Base-by-base conservation (phyloP, 2,797 vertebrate genomes). In the Babyrousa celebensis region DNA sequence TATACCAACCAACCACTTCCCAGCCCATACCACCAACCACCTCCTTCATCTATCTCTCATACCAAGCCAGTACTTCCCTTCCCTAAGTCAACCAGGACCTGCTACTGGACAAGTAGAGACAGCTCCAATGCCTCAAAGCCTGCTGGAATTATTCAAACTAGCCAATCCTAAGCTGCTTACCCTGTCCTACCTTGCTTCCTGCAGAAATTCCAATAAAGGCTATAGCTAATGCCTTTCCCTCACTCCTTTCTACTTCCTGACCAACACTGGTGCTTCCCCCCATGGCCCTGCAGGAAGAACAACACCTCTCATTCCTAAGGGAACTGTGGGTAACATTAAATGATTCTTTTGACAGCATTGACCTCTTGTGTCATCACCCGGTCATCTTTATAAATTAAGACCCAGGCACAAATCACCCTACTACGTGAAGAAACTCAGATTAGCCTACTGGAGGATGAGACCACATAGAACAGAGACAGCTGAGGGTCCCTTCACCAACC, bases 311-410 rank as follows among this genome's bases (percentile, higher is more conserved):
- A 0, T 71, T 68, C 58, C 70, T 20, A 87, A 25, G 29, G 23
- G 8, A 74, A 54, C 20, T 70, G 25, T 27, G 54, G 54, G 12
- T 48, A 25, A 36, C 21, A 23, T 48, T 78, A 56, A 43, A 56
- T 18, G 11, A 62, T 58, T 58, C 60, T 88, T 74, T 56, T 67
- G 79, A 14, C 52, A 36, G 18, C 58, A 85, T 6, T 67, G 25
- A 67, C 60, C 0, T 89, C 80, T 71, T 9, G 15, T 83, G 17
- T 48, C 23, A 6, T 87, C n/a, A 74, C 27, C 25, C 63, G 25
- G 16, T 63, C 79, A 52, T 25, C 79, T 92, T 82, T 58, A 78
- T 40, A 89, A 83, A 21, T 17, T 58, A 89, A 83, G 62, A 78
- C 5, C 29, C 12, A 1, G n/a, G n/a, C 36, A 82, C n/a, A 65